phyloP scores from a whole-genome alignment of 2,888 invertebrate genomes.

The Agriopis marginaria region DNA sequence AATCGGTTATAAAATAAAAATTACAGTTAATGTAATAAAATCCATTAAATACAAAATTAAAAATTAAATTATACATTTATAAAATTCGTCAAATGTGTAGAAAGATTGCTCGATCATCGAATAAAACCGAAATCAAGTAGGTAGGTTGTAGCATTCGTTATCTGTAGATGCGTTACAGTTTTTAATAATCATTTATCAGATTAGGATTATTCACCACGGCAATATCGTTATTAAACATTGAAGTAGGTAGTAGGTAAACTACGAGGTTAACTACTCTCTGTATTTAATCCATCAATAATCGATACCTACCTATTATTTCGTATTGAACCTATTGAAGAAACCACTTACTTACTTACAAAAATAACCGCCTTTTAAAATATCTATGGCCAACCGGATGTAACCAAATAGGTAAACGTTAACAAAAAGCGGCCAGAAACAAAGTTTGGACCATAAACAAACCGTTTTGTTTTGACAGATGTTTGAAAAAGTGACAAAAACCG shows the following conservation, averaged over 20 bases:
- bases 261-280: too few species aligned
- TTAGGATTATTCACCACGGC: constrained; percentile 63
- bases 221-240: constrained; percentile 35
- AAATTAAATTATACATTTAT: too few species aligned
- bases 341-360: neutral
- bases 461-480: constrained; percentile 72
- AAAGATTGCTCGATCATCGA: too few species aligned
- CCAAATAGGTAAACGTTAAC: constrained; percentile 49
- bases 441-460: constrained; percentile 61
- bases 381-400: constrained; percentile 20
- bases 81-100: too few species aligned
- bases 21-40: too few species aligned
- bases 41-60: too few species aligned
- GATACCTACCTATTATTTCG: too few species aligned
- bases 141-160: neutral
- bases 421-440: constrained; percentile 68
- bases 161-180: neutral
- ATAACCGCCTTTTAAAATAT: neutral
- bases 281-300: too few species aligned
- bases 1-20: too few species aligned
- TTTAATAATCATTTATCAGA: constrained; percentile 20
- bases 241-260: too few species aligned
- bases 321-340: too few species aligned
- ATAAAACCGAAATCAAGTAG: too few species aligned
- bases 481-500: constrained; percentile 82